Evolutionary conservation across 2,113 vertebrate genomes (phyloP).

Genomic region (Symphodus melops): DNA sequence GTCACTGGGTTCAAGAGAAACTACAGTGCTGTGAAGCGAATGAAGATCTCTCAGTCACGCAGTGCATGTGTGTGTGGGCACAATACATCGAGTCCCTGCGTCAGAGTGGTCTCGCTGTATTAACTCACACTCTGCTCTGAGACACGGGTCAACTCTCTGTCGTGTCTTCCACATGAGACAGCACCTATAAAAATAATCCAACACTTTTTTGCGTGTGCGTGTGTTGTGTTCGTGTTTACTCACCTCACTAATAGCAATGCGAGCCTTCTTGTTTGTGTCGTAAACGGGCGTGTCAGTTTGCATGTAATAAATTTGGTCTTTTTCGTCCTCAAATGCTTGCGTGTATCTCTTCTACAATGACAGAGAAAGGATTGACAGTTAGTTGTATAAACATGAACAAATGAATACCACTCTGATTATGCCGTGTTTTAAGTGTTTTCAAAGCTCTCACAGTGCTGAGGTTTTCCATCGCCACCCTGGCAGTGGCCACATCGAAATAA

Average conservation of each 20-base stretch:
- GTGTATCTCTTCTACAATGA: slow-evolving; percentile 91
- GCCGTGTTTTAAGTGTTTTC: rapidly evolving
- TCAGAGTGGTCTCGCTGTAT: slow-evolving; percentile 34
- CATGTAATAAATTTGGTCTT: slow-evolving; percentile 99
- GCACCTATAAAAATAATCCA: slow-evolving; percentile 31
- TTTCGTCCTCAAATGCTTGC: slow-evolving; percentile 87
- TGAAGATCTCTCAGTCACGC: slow-evolving; percentile 18
- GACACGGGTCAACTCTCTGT: slow-evolving; percentile 47
- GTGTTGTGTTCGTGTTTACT: slow-evolving; percentile 41
- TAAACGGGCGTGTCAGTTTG: slow-evolving; percentile 97
- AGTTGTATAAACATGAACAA: neutral
- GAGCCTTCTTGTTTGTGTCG: slow-evolving; percentile 87
- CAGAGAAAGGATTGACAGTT: neutral
- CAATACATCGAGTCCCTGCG: slow-evolving; percentile 32
- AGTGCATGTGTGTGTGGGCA: slow-evolving; percentile 38
- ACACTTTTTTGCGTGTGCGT: slow-evolving; percentile 6
- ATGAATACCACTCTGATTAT: neutral
- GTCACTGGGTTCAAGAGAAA: neutral
- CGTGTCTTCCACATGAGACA: slow-evolving; percentile 61
- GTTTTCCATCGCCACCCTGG: slow-evolving; percentile 92
- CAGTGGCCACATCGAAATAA: slow-evolving; percentile 92
- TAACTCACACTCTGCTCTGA: slow-evolving; percentile 65
- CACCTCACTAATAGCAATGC: slow-evolving; percentile 89
- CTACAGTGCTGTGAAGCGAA: slow-evolving; percentile 15
- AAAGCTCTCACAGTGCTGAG: slow-evolving; percentile 87